These are phyloP conservation scores for Habroteleia sp. DNA, from an alignment of 2,888 invertebrate genomes.

Conservation along the genomic window DNA sequence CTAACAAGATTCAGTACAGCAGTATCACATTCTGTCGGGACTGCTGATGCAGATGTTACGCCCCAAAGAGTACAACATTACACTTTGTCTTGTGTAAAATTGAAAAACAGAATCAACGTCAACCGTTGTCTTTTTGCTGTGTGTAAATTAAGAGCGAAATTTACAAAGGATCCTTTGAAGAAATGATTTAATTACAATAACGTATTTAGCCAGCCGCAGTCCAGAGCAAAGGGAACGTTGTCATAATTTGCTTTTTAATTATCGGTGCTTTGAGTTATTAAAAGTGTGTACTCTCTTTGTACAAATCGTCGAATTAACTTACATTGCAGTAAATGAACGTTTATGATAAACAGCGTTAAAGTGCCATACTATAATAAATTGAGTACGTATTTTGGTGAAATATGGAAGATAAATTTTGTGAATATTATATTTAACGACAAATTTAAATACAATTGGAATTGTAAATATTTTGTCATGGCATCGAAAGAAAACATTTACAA, in stretches of 20 bases:
- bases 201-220: neutral
- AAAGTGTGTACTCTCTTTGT: too few relatives aligned
- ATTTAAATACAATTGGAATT: too few relatives aligned
- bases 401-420: too few relatives aligned
- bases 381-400: too few relatives aligned
- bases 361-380: too few relatives aligned
- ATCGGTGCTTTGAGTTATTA: slow-evolving; percentile 9
- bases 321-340: too few relatives aligned
- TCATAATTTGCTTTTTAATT: slow-evolving; percentile 9
- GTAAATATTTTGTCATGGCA: too few relatives aligned
- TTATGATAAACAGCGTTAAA: too few relatives aligned
- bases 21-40: slow-evolving; percentile 31
- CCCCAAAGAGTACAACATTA: slow-evolving; percentile 34
- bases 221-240: neutral
- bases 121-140: neutral
- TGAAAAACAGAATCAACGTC: slow-evolving; percentile 8
- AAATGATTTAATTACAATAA: slow-evolving; percentile 18
- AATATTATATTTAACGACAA: too few relatives aligned
- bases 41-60: slow-evolving; percentile 22
- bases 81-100: slow-evolving; percentile 12
- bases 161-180: slow-evolving; percentile 5
- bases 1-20: slow-evolving; percentile 47
- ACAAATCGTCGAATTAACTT: too few relatives aligned
- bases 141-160: neutral
- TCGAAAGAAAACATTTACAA: too few relatives aligned